phyloP scores from a whole-genome alignment of 2,888 invertebrate species.

The Caenorhabditis sulstoni region DNA sequence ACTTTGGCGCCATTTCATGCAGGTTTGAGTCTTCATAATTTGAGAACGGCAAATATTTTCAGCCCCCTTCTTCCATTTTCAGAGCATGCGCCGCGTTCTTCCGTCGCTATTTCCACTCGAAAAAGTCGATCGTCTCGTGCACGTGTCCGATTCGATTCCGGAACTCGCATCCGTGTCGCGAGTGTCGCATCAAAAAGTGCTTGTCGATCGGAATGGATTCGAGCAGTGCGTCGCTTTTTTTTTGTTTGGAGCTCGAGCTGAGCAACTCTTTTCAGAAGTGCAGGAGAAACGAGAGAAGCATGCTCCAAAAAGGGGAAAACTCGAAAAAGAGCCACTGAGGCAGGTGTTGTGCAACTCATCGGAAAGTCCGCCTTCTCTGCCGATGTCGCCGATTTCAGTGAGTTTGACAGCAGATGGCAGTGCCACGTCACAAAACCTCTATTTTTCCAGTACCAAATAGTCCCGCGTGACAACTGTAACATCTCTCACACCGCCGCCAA shows the following conservation, averaged over 20 bases:
- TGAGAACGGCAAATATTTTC: no score
- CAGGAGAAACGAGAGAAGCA: slow-evolving; percentile 18
- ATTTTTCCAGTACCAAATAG: no score
- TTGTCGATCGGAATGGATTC: no score
- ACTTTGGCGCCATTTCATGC: slow-evolving; percentile 29
- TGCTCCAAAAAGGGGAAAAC: not conserved
- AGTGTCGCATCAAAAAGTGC: no score
- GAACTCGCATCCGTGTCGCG: no score
- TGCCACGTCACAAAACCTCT: no score
- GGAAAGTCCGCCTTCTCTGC: slow-evolving; percentile 14
- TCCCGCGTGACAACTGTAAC: not conserved
- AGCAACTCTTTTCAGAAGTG: slow-evolving; percentile 8
- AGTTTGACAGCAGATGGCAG: not conserved
- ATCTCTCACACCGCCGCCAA: not conserved
- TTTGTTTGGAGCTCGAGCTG: no score
- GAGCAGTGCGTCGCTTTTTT: no score
- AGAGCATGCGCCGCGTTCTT: slow-evolving; percentile 2
- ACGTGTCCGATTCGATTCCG: no score
- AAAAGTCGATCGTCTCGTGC: not conserved
- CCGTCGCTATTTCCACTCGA: not conserved
- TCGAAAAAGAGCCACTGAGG: no score
- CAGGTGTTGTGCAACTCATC: no score
- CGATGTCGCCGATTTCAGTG: slow-evolving; percentile 7
- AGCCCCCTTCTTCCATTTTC: not conserved
- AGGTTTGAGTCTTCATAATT: not conserved